A percentile compares a stretch with the other conserved stretches of the same genome.
Conservation (phyloP, 92 coral and sea anemone genomes). For the Phenganax stokvisi region DNA sequence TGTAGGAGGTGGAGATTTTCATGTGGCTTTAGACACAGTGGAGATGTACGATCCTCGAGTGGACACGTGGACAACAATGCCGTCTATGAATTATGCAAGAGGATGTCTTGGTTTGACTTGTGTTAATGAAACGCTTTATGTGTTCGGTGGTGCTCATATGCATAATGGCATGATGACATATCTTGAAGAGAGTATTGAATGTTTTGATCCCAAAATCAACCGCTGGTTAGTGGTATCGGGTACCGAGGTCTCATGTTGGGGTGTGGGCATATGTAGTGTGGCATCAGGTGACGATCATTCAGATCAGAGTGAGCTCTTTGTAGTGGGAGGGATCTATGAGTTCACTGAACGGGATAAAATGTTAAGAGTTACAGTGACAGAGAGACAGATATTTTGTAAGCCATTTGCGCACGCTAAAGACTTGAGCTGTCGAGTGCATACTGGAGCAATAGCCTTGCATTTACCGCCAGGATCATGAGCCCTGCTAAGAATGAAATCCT, state of each 20-base stretch:
- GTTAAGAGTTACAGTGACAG: slow-evolving; percentile 26
- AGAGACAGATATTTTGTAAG: slow-evolving; percentile 31
- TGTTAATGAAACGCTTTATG: slow-evolving; percentile 61
- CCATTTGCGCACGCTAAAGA: slow-evolving; percentile 27
- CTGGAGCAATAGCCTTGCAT: slow-evolving; percentile 28
- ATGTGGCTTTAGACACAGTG: slow-evolving; percentile 46
- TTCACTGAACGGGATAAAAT: slow-evolving; percentile 36
- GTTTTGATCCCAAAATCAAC: slow-evolving; percentile 46
- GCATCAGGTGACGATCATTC: slow-evolving; percentile 4
- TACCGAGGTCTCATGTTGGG: slow-evolving; percentile 39
- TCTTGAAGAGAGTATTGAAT: slow-evolving; percentile 57
- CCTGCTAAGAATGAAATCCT: not conserved
- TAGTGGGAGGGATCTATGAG: slow-evolving; percentile 40
- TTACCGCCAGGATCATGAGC: slow-evolving; percentile 5
- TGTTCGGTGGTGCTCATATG: slow-evolving; percentile 58
- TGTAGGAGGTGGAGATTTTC: slow-evolving; percentile 69
- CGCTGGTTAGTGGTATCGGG: slow-evolving; percentile 60
- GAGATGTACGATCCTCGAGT: slow-evolving; percentile 51
- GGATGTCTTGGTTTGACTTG: slow-evolving; percentile 70
- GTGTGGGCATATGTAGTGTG: slow-evolving; percentile 38
- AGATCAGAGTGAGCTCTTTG: slow-evolving; percentile 28
- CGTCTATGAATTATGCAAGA: slow-evolving; percentile 50
- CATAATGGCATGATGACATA: slow-evolving; percentile 45
- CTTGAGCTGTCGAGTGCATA: slow-evolving; percentile 29
- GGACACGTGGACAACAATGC: slow-evolving; percentile 49